These are phyloP conservation scores for Archivesica marissinica DNA, from an alignment of 1,140 invertebrate species.

Conservation along the genomic window DNA sequence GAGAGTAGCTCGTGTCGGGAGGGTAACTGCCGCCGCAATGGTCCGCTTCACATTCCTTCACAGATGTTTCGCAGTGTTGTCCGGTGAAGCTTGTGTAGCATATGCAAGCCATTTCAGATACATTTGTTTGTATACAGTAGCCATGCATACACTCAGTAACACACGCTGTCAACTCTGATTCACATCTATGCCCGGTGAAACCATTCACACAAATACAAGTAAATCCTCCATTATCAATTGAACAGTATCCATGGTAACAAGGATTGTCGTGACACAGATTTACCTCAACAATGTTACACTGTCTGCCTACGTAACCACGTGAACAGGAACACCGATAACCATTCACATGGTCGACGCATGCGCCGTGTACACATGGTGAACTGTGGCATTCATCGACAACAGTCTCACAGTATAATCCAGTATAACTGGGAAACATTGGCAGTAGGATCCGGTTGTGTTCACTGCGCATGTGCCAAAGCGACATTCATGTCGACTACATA, in stretches of 20 bases:
- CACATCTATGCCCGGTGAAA: slow-evolving; percentile 19
- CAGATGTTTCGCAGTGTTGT: background rate
- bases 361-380: slow-evolving; percentile 15
- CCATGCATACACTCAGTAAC: background rate
- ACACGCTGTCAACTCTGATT: background rate
- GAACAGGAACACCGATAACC: slow-evolving; percentile 5
- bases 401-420: slow-evolving; percentile 16
- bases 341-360: slow-evolving; percentile 37
- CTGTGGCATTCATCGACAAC: slow-evolving; percentile 10
- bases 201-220: slow-evolving; percentile 9
- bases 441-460: slow-evolving; percentile 27
- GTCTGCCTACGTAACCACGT: slow-evolving; percentile 9
- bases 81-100: background rate
- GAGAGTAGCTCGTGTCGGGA: too few species aligned
- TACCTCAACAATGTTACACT: slow-evolving; percentile 8
- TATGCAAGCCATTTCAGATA: background rate
- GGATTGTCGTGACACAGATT: slow-evolving; percentile 5
- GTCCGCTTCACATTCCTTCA: background rate
- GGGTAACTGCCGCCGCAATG: background rate
- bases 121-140: background rate
- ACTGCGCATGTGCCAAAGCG: slow-evolving; percentile 40
- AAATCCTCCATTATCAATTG: slow-evolving; percentile 2
- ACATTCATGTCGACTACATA: background rate
- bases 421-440: slow-evolving; percentile 47
- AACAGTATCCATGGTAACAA: slow-evolving; percentile 29